Base-by-base conservation (phyloP, 1,140 invertebrate species). In the Macrobrachium rosenbergii region DNA sequence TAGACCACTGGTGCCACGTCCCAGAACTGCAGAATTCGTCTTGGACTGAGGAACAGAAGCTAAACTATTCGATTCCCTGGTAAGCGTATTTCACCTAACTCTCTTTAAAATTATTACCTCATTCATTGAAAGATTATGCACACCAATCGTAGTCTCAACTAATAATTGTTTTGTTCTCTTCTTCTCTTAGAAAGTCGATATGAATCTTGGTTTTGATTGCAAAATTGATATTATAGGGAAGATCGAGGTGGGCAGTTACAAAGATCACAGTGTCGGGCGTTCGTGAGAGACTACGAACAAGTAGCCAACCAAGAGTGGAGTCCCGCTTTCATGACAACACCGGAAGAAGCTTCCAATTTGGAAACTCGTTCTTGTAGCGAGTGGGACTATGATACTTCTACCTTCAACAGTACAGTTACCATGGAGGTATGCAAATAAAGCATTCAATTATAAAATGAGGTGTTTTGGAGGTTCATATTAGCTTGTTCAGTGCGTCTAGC, bases 321-420 rank as follows among this genome's bases (percentile, higher is more conserved):
- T 12, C 37, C 84, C 5, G 43, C 45, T 19, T 45, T 52, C 8
- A 73, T 84, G 10, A 64, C 69, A 2, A 23, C 77, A 5, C 78
- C 58, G 1, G 64, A 87, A 37, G 64, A 87, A 21, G 84, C 64
- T 12, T 58, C 11, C 8, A 62, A 28, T 19, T 63, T 87, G 52
- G 45, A 52, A 8, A 81, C 78, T 5, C 77, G 28, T n/a, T 16
- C 52, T 11, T 89, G 88, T 52, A 19, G 64, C 28, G 23, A 72
- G 0, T 89, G 77, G 77, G n/a, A 89, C 28, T 89, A 85, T 43
- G 88, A 89, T n/a, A 89, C 78, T 16, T 89, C 88, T 12, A 69
- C 60, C 73, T 89, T 89, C 59, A 19, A 58, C 8, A 62, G 78
- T 43, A 89, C 88, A 0, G 88, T 89, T 43, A 37, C 82, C n/a